phyloP scores from a whole-genome alignment of 2,797 vertebrate species.

The Anniella stebbinsi region DNA sequence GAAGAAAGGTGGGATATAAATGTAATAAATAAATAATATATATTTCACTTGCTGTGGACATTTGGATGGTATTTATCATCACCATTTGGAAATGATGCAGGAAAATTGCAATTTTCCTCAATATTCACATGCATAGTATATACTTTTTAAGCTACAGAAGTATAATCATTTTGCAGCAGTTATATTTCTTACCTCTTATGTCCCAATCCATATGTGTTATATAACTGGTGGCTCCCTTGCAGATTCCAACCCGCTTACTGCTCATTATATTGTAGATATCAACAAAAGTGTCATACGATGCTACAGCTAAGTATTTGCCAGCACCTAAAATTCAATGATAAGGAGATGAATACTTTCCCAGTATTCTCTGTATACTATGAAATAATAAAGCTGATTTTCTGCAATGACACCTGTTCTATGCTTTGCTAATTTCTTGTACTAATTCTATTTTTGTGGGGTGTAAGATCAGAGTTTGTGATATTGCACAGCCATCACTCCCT shows the following conservation, averaged over 20 bases:
- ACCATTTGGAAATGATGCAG: neutral
- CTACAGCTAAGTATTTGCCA: constrained; percentile 97
- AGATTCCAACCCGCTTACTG: constrained; percentile 96
- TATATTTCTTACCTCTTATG: constrained; percentile 83
- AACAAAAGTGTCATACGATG: constrained; percentile 95
- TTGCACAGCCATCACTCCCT: neutral
- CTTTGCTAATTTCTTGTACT: neutral
- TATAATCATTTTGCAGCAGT: neutral
- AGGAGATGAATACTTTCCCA: constrained; percentile 36
- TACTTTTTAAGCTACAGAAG: neutral
- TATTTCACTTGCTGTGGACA: neutral
- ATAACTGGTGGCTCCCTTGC: constrained; percentile 94
- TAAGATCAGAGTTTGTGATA: too few species aligned
- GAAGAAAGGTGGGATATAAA: too few species aligned
- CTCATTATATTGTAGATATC: constrained; percentile 99
- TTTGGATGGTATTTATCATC: neutral
- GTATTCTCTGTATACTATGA: neutral
- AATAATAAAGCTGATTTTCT: neutral
- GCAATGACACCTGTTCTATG: neutral
- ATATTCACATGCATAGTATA: neutral
- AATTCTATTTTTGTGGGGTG: neutral
- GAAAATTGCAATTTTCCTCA: neutral
- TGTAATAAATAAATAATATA: too few species aligned
- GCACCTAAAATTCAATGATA: constrained; percentile 80
- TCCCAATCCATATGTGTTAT: constrained; percentile 99